Base-by-base conservation (phyloP, 1,140 invertebrate genomes). In the Drosophila asahinai region DNA sequence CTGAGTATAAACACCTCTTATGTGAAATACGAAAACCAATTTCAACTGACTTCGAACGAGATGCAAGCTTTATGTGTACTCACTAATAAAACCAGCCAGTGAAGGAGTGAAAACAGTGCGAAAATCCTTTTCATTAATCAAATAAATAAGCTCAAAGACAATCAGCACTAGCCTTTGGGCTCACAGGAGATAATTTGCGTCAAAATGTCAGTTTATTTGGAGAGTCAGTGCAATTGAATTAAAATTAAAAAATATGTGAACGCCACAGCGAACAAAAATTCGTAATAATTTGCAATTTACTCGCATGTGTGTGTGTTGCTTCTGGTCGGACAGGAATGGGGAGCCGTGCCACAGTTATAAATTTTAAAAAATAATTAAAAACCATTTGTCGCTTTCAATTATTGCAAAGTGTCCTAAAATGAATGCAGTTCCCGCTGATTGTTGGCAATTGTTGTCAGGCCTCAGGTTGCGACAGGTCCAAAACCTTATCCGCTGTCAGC, bases 321-420 rank as follows among this genome's bases (percentile, higher is more conserved):
- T 14, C 36, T 40, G 38, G 42, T 17, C 15, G 47, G 11, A 17
- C 61, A 14, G 36, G 6, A 38, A 14, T 11, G 19, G 12, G 51
- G 17, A 36, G 27, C 71, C 17, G 40, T 51, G 43, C 67, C 66
- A 70, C 54, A 82, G 84, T 86, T 86, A 86, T 86, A 86, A 79
- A 81, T 86, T 86, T 78, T 61, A 86, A 83, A 84, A 86, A 84
- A 84, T 86, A 84, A 84, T 86, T 84, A 86, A 84, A 84, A 84
- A 81, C 60, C 73, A 84, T 84, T 86, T 86, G 79, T 86, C 83
- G 74, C 79, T 64, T 86, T 86, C 82, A 86, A 86, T 86, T 86
- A 86, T 64, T 60, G 83, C 78, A 79, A 86, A 86, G 86, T 86
- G 82, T 86, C 82, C 82, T 86, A 86, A 86, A 86, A 81, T 81